These are phyloP conservation scores for Conchocele bisecta DNA, from an alignment of 2,888 invertebrate genomes.

Conservation along the genomic window DNA sequence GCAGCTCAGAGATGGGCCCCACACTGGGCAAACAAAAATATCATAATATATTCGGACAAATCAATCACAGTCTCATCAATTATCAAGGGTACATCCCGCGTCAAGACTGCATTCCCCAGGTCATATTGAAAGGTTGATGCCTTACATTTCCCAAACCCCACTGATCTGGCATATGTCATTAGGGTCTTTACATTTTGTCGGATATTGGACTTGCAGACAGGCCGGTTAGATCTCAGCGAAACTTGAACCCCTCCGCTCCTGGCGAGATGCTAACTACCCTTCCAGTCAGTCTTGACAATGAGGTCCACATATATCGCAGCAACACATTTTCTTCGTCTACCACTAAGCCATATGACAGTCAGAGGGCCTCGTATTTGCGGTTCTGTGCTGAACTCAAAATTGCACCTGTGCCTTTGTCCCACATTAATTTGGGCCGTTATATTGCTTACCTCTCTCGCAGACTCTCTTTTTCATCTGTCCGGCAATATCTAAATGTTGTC, in stretches of 20 bases:
- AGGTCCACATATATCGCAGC: background rate
- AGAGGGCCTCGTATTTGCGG: background rate
- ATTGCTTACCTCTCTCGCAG: conserved; percentile 6
- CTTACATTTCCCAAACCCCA: background rate
- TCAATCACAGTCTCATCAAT: background rate
- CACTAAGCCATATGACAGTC: background rate
- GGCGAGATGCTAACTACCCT: background rate
- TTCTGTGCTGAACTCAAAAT: background rate
- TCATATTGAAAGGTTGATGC: background rate
- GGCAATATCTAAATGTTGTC: background rate
- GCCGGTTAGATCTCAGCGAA: too few species aligned
- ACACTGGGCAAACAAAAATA: background rate
- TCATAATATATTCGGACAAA: background rate
- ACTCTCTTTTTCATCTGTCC: background rate
- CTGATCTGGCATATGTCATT: background rate
- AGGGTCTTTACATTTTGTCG: background rate
- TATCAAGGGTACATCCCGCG: background rate
- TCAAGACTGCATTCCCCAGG: background rate
- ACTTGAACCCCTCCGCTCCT: background rate
- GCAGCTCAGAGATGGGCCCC: background rate
- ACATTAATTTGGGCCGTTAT: background rate
- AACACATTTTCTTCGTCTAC: background rate
- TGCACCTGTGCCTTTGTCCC: background rate
- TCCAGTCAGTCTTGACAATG: background rate
- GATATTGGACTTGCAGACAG: too few species aligned